These are phyloP conservation scores for Drosophila ercepeae DNA, from an alignment of 1,140 invertebrate species.

Conservation along the genomic window DNA sequence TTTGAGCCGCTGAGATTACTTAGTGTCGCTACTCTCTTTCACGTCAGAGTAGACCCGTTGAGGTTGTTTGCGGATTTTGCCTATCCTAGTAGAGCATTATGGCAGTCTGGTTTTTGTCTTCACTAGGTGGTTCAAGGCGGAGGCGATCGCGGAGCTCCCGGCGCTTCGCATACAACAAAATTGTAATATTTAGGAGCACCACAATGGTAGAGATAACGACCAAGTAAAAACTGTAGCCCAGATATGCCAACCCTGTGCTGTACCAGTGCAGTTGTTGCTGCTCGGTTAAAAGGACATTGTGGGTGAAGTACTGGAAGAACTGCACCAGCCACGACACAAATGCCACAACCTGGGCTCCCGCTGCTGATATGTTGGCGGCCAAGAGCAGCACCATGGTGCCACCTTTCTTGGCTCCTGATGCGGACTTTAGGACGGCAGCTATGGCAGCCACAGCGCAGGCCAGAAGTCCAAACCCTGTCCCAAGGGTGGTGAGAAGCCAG, in stretches of 20 bases:
- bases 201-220: conserved; percentile 74
- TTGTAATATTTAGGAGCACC: conserved; percentile 69
- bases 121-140: conserved; percentile 61
- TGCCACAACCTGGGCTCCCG: conserved; percentile 71
- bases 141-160: conserved; percentile 59
- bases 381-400: conserved; percentile 76
- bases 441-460: conserved; percentile 78
- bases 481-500: conserved; percentile 75
- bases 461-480: conserved; percentile 75
- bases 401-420: conserved; percentile 73
- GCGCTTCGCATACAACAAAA: conserved; percentile 66
- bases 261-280: conserved; percentile 77
- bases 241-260: conserved; percentile 66
- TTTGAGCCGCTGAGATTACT: conserved; percentile 65
- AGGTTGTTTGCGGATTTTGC: conserved; percentile 46
- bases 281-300: conserved; percentile 70
- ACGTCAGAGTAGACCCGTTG: conserved; percentile 40
- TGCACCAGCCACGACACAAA: conserved; percentile 81
- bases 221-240: conserved; percentile 82
- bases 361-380: conserved; percentile 72
- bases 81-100: conserved; percentile 79
- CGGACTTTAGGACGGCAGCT: conserved; percentile 75
- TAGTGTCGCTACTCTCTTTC: conserved; percentile 22
- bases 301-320: conserved; percentile 77
- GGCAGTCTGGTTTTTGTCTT: conserved; percentile 73